phyloP scores from a whole-genome alignment of 2,888 invertebrate genomes.

The Oasisia sp. region DNA sequence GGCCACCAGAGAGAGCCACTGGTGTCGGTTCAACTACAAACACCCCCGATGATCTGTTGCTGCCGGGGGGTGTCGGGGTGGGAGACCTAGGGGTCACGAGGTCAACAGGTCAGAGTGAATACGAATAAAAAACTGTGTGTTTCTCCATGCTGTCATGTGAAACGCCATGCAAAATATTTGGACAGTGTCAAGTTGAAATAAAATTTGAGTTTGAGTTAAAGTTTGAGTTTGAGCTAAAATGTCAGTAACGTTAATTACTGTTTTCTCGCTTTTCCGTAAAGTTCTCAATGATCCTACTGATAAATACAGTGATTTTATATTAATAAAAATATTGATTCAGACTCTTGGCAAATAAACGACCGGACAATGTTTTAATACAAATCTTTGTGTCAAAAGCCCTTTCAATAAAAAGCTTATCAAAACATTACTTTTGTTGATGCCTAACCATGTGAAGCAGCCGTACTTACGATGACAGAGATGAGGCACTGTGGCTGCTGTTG shows the following conservation, averaged over 20 bases:
- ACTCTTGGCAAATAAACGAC: not conserved
- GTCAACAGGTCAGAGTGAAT: not conserved
- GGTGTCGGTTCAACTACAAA: not conserved
- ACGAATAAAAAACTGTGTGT: not conserved
- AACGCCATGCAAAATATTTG: too few relatives aligned
- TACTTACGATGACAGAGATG: not conserved
- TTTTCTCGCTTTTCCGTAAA: not conserved
- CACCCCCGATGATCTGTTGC: slow-evolving; percentile 42
- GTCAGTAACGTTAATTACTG: not conserved
- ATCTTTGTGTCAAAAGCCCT: too few relatives aligned
- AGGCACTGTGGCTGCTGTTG: not conserved
- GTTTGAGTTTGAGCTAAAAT: too few relatives aligned
- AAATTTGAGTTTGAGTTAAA: too few relatives aligned
- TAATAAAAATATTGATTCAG: not conserved
- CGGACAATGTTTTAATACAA: not conserved
- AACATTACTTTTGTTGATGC: not conserved
- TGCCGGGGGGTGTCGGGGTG: slow-evolving; percentile 39
- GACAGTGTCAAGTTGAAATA: too few relatives aligned
- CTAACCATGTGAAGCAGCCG: not conserved
- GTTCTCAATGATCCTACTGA: not conserved
- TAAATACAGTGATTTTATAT: too few relatives aligned
- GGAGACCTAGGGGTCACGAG: slow-evolving; percentile 27
- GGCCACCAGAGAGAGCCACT: not conserved
- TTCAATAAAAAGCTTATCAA: not conserved
- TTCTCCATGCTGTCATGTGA: too few relatives aligned